Evolutionary conservation across 2,888 invertebrate genomes (phyloP).

Genomic region (Hypselothyrea guttata): DNA sequence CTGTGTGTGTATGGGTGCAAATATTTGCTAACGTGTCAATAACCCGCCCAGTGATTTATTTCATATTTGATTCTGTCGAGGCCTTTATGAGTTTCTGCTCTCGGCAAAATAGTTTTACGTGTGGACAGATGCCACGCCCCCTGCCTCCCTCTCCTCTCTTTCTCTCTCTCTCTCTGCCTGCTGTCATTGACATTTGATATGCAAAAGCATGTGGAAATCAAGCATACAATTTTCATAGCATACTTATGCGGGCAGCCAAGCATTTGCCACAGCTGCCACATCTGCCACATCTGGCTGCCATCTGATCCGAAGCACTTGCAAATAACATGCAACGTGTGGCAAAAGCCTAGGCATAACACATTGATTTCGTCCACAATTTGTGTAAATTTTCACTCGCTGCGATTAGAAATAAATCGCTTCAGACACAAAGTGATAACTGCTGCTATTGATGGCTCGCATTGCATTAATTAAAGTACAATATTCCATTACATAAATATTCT

Average conservation of each 20-base stretch:
- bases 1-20: conserved; percentile 46
- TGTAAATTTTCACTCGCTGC: too few relatives aligned
- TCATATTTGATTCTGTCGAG: conserved; percentile 67
- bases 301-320: too few relatives aligned
- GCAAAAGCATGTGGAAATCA: conserved; percentile 27
- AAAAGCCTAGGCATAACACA: too few relatives aligned
- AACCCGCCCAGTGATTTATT: conserved; percentile 76
- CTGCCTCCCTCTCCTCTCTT: background rate
- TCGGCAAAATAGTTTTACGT: background rate
- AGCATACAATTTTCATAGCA: conserved; percentile 54
- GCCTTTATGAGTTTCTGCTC: conserved; percentile 44
- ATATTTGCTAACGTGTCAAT: conserved; percentile 77
- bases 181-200: conserved; percentile 75
- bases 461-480: too few relatives aligned
- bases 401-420: too few relatives aligned
- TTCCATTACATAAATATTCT: too few relatives aligned
- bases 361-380: too few relatives aligned
- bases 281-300: too few relatives aligned
- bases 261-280: conserved; percentile 5
- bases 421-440: too few relatives aligned
- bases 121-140: background rate
- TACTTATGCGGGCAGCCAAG: conserved; percentile 65
- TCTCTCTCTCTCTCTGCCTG: conserved; percentile 34
- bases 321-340: too few relatives aligned
- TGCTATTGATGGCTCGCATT: too few relatives aligned